Percentiles rank a stretch among this genome's conserved stretches.
Evolutionary conservation across 2,888 invertebrate species (phyloP).

Genomic region (Nomada goodeniana): DNA sequence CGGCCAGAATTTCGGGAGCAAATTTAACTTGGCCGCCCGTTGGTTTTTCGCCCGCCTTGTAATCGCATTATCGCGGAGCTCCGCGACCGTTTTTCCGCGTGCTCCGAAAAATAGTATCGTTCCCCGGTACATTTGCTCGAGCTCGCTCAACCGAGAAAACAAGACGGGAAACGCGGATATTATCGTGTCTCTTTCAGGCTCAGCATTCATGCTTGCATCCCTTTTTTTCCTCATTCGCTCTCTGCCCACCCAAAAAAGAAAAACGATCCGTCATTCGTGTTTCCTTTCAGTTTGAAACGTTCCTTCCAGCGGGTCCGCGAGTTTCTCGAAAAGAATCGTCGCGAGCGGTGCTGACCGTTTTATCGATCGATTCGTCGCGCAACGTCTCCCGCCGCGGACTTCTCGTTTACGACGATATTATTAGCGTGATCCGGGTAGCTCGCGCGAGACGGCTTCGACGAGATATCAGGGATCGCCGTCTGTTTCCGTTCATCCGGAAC

Average conservation of each 20-base stretch:
- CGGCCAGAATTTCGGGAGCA: constrained; percentile 67
- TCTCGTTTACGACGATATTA: constrained; percentile 65
- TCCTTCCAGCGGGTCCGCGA: background rate
- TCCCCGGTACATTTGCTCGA: constrained; percentile 24
- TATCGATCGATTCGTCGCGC: constrained; percentile 47
- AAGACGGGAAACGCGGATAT: background rate
- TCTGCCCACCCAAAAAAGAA: too few species aligned
- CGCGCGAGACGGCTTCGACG: constrained; percentile 53
- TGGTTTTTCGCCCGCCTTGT: constrained; percentile 69
- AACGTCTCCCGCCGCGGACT: background rate
- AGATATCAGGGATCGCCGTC: constrained; percentile 51
- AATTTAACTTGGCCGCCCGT: constrained; percentile 71
- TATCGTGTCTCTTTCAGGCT: constrained; percentile 3
- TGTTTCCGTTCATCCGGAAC: constrained; percentile 13
- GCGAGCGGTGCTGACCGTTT: constrained; percentile 37
- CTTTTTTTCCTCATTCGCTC: background rate
- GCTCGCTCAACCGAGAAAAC: background rate
- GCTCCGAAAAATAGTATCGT: constrained; percentile 49
- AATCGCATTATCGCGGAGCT: constrained; percentile 59
- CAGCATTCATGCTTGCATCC: background rate
- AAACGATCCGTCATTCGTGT: background rate
- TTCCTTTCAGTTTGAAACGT: constrained; percentile 9
- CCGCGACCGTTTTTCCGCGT: constrained; percentile 19
- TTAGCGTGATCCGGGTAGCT: constrained; percentile 61
- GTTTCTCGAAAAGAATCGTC: constrained; percentile 6